Conservation (phyloP, 2,797 vertebrate species). For the Coilia nasus region DNA sequence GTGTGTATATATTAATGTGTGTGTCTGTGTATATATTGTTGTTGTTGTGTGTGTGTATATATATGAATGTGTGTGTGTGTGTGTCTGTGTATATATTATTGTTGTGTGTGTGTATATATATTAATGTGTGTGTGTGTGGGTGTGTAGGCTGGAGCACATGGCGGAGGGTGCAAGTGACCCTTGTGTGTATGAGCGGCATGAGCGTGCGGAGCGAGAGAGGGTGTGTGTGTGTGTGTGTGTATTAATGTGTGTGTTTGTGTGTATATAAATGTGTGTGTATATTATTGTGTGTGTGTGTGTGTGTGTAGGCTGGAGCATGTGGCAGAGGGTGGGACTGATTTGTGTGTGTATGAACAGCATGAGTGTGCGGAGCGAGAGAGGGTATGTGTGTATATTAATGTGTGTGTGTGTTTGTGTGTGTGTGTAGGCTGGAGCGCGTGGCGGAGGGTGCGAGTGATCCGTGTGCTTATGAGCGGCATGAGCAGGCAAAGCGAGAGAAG, state of each 20-base stretch:
- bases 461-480: slow-evolving; percentile 86
- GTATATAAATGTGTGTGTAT: too few species aligned
- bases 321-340: too few species aligned
- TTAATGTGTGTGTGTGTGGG: slow-evolving; percentile 26
- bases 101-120: background rate
- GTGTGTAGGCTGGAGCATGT: background rate
- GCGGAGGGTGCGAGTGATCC: slow-evolving; percentile 77
- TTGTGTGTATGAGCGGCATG: too few species aligned
- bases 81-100: too few species aligned
- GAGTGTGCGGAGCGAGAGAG: background rate
- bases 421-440: slow-evolving; percentile 80
- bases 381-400: background rate
- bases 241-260: background rate
- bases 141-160: background rate
- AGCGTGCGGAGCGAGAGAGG: too few species aligned
- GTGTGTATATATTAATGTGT: background rate
- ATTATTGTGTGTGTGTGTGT: slow-evolving; percentile 10
- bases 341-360: background rate
- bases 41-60: background rate
- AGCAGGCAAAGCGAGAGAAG: slow-evolving; percentile 75
- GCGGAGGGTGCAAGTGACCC: background rate
- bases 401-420: slow-evolving; percentile 62
- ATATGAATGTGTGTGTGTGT: background rate
- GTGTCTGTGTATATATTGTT: background rate
- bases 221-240: background rate